These are phyloP conservation scores for Alfaro cultratus DNA, from an alignment of 2,797 vertebrate genomes.

Conservation along the genomic window DNA sequence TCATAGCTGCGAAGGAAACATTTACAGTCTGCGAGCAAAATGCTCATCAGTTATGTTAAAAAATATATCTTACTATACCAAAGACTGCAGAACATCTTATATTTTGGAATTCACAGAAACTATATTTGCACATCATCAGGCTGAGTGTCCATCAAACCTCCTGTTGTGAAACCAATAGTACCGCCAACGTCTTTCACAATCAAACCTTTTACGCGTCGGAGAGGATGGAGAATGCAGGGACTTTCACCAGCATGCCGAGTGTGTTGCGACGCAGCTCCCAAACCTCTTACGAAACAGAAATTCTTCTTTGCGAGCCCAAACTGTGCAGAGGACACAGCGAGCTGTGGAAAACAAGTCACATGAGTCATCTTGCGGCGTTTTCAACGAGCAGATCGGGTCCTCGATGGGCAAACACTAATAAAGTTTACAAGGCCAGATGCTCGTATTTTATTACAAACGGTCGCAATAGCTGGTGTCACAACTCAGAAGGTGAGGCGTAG, in stretches of 20 bases:
- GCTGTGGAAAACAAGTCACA: constrained; percentile 46
- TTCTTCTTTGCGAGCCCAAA: constrained; percentile 48
- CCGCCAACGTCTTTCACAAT: constrained; percentile 12
- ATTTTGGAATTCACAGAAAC: constrained; percentile 1
- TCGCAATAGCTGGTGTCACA: background rate
- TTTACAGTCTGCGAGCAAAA: too few species aligned
- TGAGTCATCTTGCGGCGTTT: constrained; percentile 43
- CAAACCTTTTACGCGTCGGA: constrained; percentile 40
- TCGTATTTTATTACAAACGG: constrained; percentile 17
- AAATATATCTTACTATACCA: background rate
- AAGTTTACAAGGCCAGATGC: constrained; percentile 23
- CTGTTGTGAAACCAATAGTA: background rate
- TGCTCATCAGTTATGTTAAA: background rate
- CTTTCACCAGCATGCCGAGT: background rate
- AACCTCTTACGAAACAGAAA: constrained; percentile 59
- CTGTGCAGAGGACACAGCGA: constrained; percentile 25
- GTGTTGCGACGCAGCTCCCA: background rate
- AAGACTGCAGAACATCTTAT: constrained; percentile 8
- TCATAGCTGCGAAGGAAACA: background rate
- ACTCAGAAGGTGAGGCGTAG: background rate
- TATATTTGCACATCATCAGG: background rate
- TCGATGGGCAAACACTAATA: constrained; percentile 16
- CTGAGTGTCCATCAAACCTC: background rate
- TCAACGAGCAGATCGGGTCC: constrained; percentile 28
- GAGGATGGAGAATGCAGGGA: constrained; percentile 2